A percentile compares a stretch with the other conserved stretches of the same genome.
Conservation (phyloP, 2,888 invertebrate genomes). For the Disparrhopalites patrizii region DNA sequence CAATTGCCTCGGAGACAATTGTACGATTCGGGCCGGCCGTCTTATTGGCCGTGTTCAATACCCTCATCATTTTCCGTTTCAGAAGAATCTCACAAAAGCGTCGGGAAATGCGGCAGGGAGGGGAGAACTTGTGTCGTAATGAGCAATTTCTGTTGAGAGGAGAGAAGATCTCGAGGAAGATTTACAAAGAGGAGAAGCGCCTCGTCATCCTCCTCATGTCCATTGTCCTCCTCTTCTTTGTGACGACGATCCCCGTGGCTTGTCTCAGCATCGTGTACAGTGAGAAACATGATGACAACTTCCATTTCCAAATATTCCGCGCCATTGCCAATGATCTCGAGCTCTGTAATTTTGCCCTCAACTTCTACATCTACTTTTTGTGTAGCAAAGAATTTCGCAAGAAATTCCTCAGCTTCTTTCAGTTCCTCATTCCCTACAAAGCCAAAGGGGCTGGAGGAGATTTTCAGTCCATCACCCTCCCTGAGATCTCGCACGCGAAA, state of each 20-base stretch:
- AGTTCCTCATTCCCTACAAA: conserved; percentile 37
- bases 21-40: conserved; percentile 54
- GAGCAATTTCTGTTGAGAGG: conserved; percentile 42
- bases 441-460: conserved; percentile 30
- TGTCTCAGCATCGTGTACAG: conserved; percentile 53
- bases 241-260: conserved; percentile 55
- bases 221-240: conserved; percentile 55
- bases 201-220: conserved; percentile 53
- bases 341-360: conserved; percentile 55
- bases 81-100: conserved; percentile 53
- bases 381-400: conserved; percentile 52
- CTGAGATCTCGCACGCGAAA: conserved; percentile 34
- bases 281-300: conserved; percentile 49
- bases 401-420: conserved; percentile 48
- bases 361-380: conserved; percentile 55
- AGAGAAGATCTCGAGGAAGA: conserved; percentile 43
- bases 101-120: conserved; percentile 49
- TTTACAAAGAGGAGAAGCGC: conserved; percentile 53
- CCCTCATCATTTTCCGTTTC: conserved; percentile 54
- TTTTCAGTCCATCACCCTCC: conserved; percentile 42
- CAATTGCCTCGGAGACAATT: conserved; percentile 52
- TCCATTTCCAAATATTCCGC: conserved; percentile 52
- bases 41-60: conserved; percentile 54
- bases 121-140: conserved; percentile 20
- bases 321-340: conserved; percentile 55